Evolutionary conservation across 2,797 vertebrate species (phyloP).

Genomic region (Euphonia xanthogaster): DNA sequence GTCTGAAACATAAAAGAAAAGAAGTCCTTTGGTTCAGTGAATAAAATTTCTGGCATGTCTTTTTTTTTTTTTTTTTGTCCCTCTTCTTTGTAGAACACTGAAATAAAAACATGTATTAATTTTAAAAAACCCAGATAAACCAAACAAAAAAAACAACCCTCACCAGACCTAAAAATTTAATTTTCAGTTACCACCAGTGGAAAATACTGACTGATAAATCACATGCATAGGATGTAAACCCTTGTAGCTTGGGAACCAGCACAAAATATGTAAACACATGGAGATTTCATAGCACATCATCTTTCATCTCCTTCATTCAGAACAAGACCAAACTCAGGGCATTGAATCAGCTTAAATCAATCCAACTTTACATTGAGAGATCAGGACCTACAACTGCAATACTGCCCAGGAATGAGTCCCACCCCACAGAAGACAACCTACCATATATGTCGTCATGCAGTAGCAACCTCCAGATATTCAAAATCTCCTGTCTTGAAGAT

Average conservation of each 20-base stretch:
- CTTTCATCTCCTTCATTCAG: background rate
- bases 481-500: background rate
- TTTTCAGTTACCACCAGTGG: background rate
- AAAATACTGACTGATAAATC: background rate
- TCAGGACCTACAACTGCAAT: background rate
- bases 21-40: background rate
- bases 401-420: background rate
- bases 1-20: constrained; percentile 74
- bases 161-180: background rate
- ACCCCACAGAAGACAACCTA: background rate
- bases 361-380: background rate
- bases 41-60: background rate
- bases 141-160: fast-evolving
- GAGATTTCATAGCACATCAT: background rate
- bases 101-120: background rate
- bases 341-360: background rate
- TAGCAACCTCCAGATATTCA: background rate
- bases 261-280: background rate
- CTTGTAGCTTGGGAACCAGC: background rate
- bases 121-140: background rate
- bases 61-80: fast-evolving
- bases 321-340: background rate
- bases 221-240: background rate
- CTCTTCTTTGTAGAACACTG: background rate
- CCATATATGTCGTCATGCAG: background rate